Percentiles rank a stretch among this genome's conserved stretches.
These are phyloP conservation scores for Taphrorychus bicolor DNA, from an alignment of 2,888 invertebrate genomes.

Conservation along the genomic window DNA sequence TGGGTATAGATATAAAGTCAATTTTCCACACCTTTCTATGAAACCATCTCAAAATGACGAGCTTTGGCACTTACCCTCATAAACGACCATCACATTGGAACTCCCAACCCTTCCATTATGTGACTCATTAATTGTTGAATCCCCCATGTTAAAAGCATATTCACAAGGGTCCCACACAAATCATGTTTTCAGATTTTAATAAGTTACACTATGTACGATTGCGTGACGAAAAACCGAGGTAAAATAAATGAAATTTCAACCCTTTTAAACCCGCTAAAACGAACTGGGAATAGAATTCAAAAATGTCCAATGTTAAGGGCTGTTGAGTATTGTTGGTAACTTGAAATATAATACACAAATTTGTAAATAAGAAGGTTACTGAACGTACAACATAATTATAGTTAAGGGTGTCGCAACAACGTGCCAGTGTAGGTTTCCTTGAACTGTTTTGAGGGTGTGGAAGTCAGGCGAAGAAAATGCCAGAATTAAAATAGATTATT, in stretches of 20 bases:
- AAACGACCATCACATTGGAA: too few relatives aligned
- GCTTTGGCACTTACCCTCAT: too few relatives aligned
- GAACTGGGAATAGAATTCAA: neutral
- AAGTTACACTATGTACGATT: neutral
- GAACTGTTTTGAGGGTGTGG: conserved; percentile 9
- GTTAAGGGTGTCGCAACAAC: neutral
- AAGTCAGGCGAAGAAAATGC: conserved; percentile 1
- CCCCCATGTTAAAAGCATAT: too few relatives aligned
- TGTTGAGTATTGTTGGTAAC: too few relatives aligned
- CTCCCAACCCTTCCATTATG: too few relatives aligned
- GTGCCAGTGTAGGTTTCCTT: neutral
- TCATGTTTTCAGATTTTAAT: neutral
- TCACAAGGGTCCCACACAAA: too few relatives aligned
- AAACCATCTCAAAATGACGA: too few relatives aligned
- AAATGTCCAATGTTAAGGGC: neutral
- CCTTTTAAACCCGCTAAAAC: neutral
- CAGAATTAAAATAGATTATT: conserved; percentile 22
- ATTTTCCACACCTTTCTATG: too few relatives aligned
- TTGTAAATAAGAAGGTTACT: neutral
- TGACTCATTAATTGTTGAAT: too few relatives aligned
- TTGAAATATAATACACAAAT: too few relatives aligned
- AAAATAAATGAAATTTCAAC: neutral
- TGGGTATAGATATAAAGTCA: too few relatives aligned
- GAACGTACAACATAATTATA: neutral
- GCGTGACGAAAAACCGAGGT: neutral